phyloP scores from a whole-genome alignment of 2,113 vertebrate species.

The Addax nasomaculatus region DNA sequence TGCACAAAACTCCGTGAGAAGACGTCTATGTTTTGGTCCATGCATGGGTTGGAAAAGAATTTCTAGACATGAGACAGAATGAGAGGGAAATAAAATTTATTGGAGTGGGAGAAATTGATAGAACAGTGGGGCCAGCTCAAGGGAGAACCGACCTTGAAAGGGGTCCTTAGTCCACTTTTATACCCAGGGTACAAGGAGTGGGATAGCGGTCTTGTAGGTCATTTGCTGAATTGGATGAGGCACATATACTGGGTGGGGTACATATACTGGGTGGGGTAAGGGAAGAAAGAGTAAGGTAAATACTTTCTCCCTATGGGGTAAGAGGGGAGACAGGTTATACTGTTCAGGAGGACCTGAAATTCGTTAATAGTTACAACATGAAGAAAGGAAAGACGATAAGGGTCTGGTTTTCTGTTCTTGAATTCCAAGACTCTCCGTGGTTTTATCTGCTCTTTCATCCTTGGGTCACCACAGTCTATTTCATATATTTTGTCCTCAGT shows the following conservation, averaged over 20 bases:
- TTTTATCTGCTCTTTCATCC: not conserved
- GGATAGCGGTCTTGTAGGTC: not conserved
- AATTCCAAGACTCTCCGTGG: not conserved
- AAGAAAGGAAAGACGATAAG: not conserved
- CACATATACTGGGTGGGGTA: not conserved
- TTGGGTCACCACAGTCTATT: not conserved
- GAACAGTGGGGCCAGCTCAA: not conserved
- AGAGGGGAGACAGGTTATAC: not conserved
- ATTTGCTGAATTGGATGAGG: not conserved
- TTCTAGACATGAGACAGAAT: not conserved
- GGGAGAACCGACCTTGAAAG: not conserved
- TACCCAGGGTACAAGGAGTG: not conserved
- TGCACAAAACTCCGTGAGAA: not conserved
- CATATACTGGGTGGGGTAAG: not conserved
- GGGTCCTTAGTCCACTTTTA: not conserved
- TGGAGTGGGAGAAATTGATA: not conserved
- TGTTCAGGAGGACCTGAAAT: not conserved
- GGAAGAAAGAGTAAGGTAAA: not conserved
- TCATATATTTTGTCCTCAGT: not conserved
- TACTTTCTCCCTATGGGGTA: not conserved
- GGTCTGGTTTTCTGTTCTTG: not conserved
- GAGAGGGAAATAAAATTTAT: not conserved
- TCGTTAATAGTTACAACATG: not conserved
- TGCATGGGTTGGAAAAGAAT: not conserved
- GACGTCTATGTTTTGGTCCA: not conserved